Conservation (phyloP, 2,797 vertebrate genomes). For the Vireo griseus region DNA sequence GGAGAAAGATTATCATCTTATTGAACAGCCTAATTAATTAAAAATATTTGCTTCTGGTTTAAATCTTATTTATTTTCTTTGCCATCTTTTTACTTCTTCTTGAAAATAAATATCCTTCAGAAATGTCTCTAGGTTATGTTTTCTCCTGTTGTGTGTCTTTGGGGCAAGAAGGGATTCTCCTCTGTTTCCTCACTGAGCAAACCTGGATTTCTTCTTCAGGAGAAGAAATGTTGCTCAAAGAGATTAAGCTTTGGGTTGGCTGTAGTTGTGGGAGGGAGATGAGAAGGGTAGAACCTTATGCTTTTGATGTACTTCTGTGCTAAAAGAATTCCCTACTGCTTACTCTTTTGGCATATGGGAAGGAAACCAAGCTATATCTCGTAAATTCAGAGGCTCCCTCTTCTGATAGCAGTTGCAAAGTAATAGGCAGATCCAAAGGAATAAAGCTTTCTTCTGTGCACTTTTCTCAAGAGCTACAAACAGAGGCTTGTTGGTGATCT, state of each 20-base stretch:
- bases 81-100: not conserved
- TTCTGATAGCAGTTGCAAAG: not conserved
- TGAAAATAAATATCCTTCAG: not conserved
- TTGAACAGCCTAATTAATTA: not conserved
- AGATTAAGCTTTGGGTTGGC: not conserved
- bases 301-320: not conserved
- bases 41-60: not conserved
- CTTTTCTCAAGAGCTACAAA: not conserved
- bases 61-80: not conserved
- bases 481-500: not conserved
- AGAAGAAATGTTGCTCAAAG: not conserved
- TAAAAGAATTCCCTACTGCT: not conserved
- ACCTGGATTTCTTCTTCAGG: not conserved
- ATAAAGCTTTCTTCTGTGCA: not conserved
- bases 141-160: not conserved
- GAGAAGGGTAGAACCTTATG: not conserved
- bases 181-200: not conserved
- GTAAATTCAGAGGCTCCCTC: not conserved
- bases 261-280: not conserved
- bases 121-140: not conserved
- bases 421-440: not conserved
- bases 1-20: not conserved
- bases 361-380: not conserved
- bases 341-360: not conserved
- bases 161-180: not conserved